Evolutionary conservation across 2,888 invertebrate genomes (phyloP).

Genomic region (Odiellus spinosus): DNA sequence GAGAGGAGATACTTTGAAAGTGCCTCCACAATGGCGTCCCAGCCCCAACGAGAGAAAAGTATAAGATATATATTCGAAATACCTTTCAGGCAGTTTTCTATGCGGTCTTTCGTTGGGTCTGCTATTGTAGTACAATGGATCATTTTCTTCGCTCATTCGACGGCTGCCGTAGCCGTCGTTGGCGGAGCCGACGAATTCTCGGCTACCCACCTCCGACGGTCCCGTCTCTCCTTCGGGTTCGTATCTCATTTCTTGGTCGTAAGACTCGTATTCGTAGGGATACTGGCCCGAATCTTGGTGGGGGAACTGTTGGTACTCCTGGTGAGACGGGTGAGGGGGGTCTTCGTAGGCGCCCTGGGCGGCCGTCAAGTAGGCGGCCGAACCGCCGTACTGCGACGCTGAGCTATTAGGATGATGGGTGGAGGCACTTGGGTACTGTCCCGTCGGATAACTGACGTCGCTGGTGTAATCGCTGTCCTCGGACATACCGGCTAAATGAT

Average conservation of each 20-base stretch:
- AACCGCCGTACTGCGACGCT: conserved; percentile 67
- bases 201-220: conserved; percentile 1
- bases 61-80: no score
- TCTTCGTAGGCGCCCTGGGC: conserved; percentile 2
- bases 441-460: conserved; percentile 83
- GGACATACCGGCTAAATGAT: conserved; percentile 63
- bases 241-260: conserved; percentile 4
- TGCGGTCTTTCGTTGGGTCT: conserved; percentile 42
- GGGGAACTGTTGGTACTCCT: neutral
- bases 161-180: conserved; percentile 12
- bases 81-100: no score
- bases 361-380: conserved; percentile 39
- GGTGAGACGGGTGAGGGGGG: conserved; percentile 5
- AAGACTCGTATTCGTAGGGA: conserved; percentile 7
- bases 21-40: no score
- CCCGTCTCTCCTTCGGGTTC: conserved; percentile 6
- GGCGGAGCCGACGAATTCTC: neutral
- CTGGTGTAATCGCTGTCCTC: conserved; percentile 96
- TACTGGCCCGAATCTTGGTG: neutral
- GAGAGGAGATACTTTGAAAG: no score
- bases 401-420: conserved; percentile 66
- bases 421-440: conserved; percentile 37
- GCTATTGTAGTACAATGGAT: conserved; percentile 65
- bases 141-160: conserved; percentile 29
- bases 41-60: no score